Base-by-base conservation (phyloP, 2,797 vertebrate species). In the Cygnus olor region DNA sequence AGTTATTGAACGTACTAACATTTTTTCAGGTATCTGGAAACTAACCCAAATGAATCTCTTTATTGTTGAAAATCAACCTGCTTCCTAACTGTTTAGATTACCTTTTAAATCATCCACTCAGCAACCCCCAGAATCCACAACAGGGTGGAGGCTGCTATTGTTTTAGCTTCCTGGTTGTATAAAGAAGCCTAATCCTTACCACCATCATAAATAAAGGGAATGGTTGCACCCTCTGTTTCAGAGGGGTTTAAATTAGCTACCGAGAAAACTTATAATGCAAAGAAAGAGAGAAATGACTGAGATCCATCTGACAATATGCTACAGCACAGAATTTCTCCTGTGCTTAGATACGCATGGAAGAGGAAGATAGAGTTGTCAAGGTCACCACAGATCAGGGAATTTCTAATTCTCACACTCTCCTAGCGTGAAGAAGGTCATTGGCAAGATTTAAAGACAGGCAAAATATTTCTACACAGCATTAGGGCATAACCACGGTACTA, bases 91-190 rank as follows among this genome's bases (percentile, higher is more conserved):
- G 30, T 40, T 77, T n/a, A 45, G 38, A 60, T 68, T 44, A 80
- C 89, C 70, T 87, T 63, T 58, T 61, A 47, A 47, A 34, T 36
- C 42, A 38, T n/a, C 45, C 40, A 47, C 65, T 56, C 6, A 1
- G n/a, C 70, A 51, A 69, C 16, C 61, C 53, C 25, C 65, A 66
- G 45, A 34, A 73, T 44, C 66, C 2, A 3, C 16, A 63, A n/a
- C 60, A 81, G 71, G 71, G 60, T 1, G 27, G 60, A 85, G 80
- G 44, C 56, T 88, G 65, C 76, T 60, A 93, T 78, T 90, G 65
- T 78, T 94, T 77, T 38, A 85, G 74, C 76, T 90, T 93, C 88
- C 84, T 81, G 74, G 60, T 54, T 84, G 60, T 28, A 77, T 34
- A 68, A 88, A 76, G 73, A 42, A 53, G 34, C 19, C 53, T 88